Base-by-base conservation (phyloP, 2,113 vertebrate species). In the Melierax canorus region DNA sequence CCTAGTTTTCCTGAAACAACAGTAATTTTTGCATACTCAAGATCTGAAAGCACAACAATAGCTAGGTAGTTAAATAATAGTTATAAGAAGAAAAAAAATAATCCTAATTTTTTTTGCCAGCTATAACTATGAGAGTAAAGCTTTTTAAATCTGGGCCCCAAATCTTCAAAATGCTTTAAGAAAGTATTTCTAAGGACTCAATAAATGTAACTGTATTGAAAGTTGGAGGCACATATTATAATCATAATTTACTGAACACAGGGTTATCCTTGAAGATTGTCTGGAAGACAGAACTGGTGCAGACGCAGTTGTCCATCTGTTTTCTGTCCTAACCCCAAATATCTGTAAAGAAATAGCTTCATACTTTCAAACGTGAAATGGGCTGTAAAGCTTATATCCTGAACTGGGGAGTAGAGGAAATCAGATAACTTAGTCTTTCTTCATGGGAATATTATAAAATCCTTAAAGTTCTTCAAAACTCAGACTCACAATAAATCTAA, bases 301-400 rank as follows among this genome's bases (percentile, higher is more conserved):
- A 81, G 73, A 64, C 24, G 69, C 18, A n/a, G 27, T 21, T 80
- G 72, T 67, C 39, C 51, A 39, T 78, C 50, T 74, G 30, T 78
- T 93, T 84, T 90, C 46, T 59, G 11, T 77, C 38, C 41, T 71
- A 90, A 90, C 46, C 3, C 7, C 55, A 93, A 88, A 83, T 74
- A 94, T 30, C 23, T 69, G 24, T 56, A 86, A 79, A 93, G 66
- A 95, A 73, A 88, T 29, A 67, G 13, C 50, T 93, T 95, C 15
- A 34, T 30, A 67, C 19, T 92, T 80, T 86, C 39, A 58, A 71
- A 93, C 18, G 22, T 79, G 58, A 88, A 90, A 90, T 39, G 10
- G 21, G 3, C 48, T 86, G 36, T 63, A 84, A 72, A 81, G 2
- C 20, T 78, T 73, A 64, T 48, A 64, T 58, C 30, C 51, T 71